phyloP scores from a whole-genome alignment of 1,140 invertebrate genomes.

The Drosophila nigrodunni region DNA sequence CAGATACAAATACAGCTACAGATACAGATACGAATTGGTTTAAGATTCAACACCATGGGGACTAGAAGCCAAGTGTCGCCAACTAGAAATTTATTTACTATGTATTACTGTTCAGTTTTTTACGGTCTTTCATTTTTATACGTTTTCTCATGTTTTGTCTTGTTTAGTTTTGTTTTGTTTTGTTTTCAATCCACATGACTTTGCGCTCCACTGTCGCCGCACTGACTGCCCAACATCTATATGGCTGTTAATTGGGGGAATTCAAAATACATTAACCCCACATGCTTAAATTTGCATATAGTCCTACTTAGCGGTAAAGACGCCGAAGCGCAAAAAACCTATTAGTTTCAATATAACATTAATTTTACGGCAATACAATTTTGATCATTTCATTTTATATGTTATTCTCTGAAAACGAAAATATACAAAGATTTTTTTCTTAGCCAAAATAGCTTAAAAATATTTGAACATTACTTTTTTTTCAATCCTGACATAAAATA shows the following conservation, averaged over 20 bases:
- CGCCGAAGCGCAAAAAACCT: too few relatives aligned
- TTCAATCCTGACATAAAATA: too few relatives aligned
- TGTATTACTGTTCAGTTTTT: conserved; percentile 53
- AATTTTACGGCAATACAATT: too few relatives aligned
- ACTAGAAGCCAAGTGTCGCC: conserved; percentile 77
- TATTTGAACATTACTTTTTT: too few relatives aligned
- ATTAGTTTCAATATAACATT: too few relatives aligned
- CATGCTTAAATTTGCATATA: conserved; percentile 1
- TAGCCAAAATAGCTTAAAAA: too few relatives aligned
- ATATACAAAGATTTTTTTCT: too few relatives aligned
- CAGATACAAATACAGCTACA: conserved; percentile 29
- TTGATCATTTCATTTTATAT: too few relatives aligned
- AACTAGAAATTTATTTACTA: conserved; percentile 73
- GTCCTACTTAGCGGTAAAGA: neutral
- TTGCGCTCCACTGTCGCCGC: conserved; percentile 6
- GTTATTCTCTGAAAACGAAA: too few relatives aligned
- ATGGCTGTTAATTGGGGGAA: conserved; percentile 14
- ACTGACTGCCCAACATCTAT: conserved; percentile 10
- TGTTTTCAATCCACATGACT: conserved; percentile 32
- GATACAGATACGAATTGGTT: conserved; percentile 56
- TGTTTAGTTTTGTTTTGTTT: neutral
- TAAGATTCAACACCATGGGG: conserved; percentile 76
- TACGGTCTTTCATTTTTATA: conserved; percentile 56
- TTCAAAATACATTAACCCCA: conserved; percentile 19
- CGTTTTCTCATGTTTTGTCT: conserved; percentile 37